Percentiles rank a stretch among this genome's conserved stretches.
Conservation (phyloP, 2,888 invertebrate species). For the Petrolisthes cinctipes region DNA sequence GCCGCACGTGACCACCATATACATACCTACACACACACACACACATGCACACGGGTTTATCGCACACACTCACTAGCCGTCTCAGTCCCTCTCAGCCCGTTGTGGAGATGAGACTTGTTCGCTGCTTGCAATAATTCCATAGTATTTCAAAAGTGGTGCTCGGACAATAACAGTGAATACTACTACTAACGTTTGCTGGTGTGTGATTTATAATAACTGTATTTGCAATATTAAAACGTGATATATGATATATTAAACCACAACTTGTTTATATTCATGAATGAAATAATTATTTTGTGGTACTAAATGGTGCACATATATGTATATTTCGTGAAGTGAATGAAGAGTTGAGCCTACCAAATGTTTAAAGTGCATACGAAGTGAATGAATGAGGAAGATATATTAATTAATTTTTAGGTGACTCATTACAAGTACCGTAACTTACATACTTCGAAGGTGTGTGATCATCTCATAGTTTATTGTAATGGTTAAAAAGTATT, state of each 20-base stretch:
- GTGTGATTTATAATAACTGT: not conserved
- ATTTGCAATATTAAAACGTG: not conserved
- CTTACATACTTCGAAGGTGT: no score
- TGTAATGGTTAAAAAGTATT: no score
- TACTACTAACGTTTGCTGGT: not conserved
- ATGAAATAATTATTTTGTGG: no score
- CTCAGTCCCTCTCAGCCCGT: slow-evolving; percentile 17
- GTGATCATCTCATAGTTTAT: no score
- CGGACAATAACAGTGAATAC: not conserved
- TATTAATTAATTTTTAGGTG: no score
- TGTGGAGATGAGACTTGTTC: not conserved
- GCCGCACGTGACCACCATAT: slow-evolving; percentile 51
- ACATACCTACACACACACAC: slow-evolving; percentile 46
- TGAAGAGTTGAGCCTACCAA: no score
- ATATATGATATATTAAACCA: not conserved
- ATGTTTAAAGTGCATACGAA: no score
- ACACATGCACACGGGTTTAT: slow-evolving; percentile 33
- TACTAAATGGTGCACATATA: no score
- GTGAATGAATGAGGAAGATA: no score
- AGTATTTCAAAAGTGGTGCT: not conserved
- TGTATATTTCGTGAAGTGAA: no score
- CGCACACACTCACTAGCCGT: not conserved
- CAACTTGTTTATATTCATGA: not conserved
- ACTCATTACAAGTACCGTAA: no score
- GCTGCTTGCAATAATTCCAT: not conserved